phyloP scores from a whole-genome alignment of 2,113 vertebrate species.

The Melanostigma gelatinosum region DNA sequence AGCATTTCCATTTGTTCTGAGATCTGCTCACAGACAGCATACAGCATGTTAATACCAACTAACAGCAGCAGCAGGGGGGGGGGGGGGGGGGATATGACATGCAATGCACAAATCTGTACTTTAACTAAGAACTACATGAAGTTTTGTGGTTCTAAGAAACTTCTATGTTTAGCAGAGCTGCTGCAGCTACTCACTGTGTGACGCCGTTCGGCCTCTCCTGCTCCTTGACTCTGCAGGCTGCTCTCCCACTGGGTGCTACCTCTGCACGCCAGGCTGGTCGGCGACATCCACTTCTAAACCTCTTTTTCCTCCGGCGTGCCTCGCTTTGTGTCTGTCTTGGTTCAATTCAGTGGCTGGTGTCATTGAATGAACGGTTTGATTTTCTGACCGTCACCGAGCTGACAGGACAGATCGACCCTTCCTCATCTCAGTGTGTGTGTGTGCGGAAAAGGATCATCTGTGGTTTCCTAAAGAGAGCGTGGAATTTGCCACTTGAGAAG shows the following conservation, averaged over 20 bases:
- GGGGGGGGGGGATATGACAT: background rate
- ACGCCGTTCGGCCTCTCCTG: background rate
- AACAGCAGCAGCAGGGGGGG: slow-evolving; percentile 2
- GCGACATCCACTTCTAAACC: background rate
- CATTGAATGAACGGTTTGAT: background rate
- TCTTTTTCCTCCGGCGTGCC: background rate
- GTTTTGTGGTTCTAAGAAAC: background rate
- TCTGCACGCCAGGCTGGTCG: background rate
- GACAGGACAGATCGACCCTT: background rate
- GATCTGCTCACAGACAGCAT: slow-evolving; percentile 8
- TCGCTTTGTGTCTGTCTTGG: background rate
- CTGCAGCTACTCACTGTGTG: slow-evolving; percentile 14
- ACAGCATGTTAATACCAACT: slow-evolving; percentile 23
- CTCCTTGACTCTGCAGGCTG: background rate
- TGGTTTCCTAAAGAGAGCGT: background rate
- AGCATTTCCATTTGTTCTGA: slow-evolving; percentile 41
- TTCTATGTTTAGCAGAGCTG: background rate
- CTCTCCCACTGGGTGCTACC: background rate
- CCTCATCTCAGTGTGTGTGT: background rate
- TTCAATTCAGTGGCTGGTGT: background rate
- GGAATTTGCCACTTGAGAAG: slow-evolving; percentile 24
- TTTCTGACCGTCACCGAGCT: background rate
- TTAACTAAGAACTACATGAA: background rate
- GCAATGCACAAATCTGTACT: background rate
- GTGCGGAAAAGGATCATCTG: background rate